These are phyloP conservation scores for Enteromius unitaeniatus DNA, from an alignment of 2,797 vertebrate genomes.

Conservation along the genomic window DNA sequence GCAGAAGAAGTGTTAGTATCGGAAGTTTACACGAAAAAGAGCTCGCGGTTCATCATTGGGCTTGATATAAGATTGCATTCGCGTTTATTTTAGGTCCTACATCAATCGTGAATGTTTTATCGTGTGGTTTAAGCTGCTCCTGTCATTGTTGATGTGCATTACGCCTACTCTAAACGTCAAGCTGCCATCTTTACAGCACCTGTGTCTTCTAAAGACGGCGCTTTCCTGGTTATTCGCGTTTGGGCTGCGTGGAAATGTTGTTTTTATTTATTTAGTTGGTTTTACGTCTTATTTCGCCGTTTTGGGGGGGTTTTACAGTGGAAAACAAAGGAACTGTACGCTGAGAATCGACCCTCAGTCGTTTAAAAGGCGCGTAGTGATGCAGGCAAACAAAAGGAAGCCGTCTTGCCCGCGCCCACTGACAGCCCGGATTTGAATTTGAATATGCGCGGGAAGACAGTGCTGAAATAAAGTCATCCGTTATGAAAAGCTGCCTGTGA, in stretches of 20 bases:
- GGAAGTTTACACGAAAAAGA: not conserved
- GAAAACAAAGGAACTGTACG: not conserved
- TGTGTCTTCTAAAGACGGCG: constrained; percentile 11
- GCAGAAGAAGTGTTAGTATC: not conserved
- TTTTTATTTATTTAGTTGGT: not conserved
- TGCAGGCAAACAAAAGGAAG: constrained; percentile 78
- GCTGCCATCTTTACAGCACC: constrained; percentile 60
- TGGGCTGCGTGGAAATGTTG: not conserved
- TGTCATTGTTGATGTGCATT: constrained; percentile 32
- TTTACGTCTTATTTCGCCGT: accelerated
- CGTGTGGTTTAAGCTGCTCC: not conserved
- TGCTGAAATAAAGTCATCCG: constrained; percentile 37
- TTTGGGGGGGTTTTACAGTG: not conserved
- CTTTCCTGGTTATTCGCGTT: not conserved
- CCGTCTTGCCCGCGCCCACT: constrained; percentile 77
- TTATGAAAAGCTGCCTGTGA: constrained; percentile 15
- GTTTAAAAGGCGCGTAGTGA: constrained; percentile 68
- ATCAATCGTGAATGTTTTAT: too few relatives aligned
- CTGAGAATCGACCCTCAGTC: not conserved
- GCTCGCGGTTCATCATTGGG: not conserved
- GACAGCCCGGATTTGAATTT: constrained; percentile 81
- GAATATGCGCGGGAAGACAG: constrained; percentile 80
- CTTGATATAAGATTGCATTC: not conserved
- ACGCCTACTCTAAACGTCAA: constrained; percentile 35
- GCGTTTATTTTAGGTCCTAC: not conserved